A percentile compares a stretch with the other conserved stretches of the same genome.
These are phyloP conservation scores for Oscheius myriophilus DNA, from an alignment of 2,888 invertebrate genomes.

Conservation along the genomic window DNA sequence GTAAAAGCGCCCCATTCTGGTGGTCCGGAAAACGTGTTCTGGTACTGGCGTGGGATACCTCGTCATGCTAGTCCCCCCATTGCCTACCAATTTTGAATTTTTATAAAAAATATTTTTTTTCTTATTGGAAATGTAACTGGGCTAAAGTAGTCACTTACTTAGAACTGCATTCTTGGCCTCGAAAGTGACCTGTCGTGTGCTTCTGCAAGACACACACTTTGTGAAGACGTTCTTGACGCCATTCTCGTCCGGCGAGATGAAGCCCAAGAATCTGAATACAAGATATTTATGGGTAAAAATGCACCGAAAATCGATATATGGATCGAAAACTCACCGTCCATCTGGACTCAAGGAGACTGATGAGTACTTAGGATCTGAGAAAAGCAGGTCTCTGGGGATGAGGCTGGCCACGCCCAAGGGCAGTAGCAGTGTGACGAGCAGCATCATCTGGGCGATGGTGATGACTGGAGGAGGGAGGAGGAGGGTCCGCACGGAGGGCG, in stretches of 20 bases:
- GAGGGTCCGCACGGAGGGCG: too few relatives aligned
- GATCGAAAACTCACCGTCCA: slow-evolving; percentile 42
- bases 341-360: slow-evolving; percentile 65
- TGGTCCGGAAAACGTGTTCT: too few relatives aligned
- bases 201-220: slow-evolving; percentile 64
- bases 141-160: slow-evolving; percentile 48
- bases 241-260: slow-evolving; percentile 67
- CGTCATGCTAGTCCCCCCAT: too few relatives aligned
- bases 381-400: slow-evolving; percentile 60
- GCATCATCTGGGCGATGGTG: slow-evolving; percentile 2
- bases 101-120: too few relatives aligned
- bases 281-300: not conserved
- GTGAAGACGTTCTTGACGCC: slow-evolving; percentile 65
- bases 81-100: too few relatives aligned
- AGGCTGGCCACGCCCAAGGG: slow-evolving; percentile 23
- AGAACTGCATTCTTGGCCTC: slow-evolving; percentile 61
- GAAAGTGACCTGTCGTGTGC: slow-evolving; percentile 65
- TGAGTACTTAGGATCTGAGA: slow-evolving; percentile 68
- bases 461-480: too few relatives aligned
- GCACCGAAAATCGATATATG: not conserved
- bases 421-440: slow-evolving; percentile 15
- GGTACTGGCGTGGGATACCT: too few relatives aligned
- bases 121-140: too few relatives aligned
- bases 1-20: too few relatives aligned
- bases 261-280: slow-evolving; percentile 54